Evolutionary conservation across 1,140 invertebrate species (phyloP), one percentile per base, ranked within the genome.

Genomic region (Drosophila yakuba): DNA sequence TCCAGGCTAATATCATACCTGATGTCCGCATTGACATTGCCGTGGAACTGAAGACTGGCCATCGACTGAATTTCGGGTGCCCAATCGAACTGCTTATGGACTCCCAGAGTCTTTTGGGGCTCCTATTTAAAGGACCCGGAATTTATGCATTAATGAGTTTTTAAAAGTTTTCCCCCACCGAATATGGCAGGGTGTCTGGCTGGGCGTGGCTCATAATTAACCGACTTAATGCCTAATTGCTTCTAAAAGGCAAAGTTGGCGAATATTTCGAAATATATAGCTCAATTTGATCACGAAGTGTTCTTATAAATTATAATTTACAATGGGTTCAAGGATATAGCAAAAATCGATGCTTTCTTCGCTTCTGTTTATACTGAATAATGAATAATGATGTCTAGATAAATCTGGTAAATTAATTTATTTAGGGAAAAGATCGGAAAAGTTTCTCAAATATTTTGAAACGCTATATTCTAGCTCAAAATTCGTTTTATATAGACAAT

Each of bases 61-160:
- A 88, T 88, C 15, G 25, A 63, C n/a, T 60, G 14, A 5, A 10
- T 25, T 28, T n/a, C 20, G n/a, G 17, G 20, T 44, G 32, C 15
- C 23, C 20, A 39, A 20, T 51, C 58, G n/a, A 60, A 77, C 60
- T 83, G 56, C 52, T 69, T 62, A 76, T 72, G 66, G 36, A 12
- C 10, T 7, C 17, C 14, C 41, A 5, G 3, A 11, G 32, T 10
- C 14, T 3, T 23, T 14, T 10, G 15, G 17, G 20, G 10, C 61
- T 11, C 48, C 78, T 86, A 80, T 86, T 80, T 86, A 86, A 79
- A 45, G 58, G 12, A 8, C 41, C 41, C 45, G 41, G 55, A 89
- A 84, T 89, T 72, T 89, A 89, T 89, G 84, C 84, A 84, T 80
- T 89, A 89, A 89, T 89, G 84, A 89, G 80, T 48, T 89, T 89